A percentile compares a stretch with the other conserved stretches of the same genome.
These are phyloP conservation scores for Ips typographus DNA, from an alignment of 1,140 invertebrate genomes.

Conservation along the genomic window DNA sequence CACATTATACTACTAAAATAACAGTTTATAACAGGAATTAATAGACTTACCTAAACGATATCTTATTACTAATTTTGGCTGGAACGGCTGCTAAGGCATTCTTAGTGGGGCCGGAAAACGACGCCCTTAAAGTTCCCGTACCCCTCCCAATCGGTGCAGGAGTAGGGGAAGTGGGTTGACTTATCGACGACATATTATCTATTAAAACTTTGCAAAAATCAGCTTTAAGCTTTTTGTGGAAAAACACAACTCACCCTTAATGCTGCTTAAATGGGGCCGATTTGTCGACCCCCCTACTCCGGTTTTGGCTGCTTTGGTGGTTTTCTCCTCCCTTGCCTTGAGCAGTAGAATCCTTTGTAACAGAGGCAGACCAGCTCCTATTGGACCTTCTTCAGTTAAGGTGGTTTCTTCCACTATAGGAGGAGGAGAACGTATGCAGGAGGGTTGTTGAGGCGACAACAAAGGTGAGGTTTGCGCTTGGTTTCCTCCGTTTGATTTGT, in stretches of 20 bases:
- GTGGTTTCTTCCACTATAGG: constrained; percentile 55
- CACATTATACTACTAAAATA: not conserved
- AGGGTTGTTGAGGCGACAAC: constrained; percentile 53
- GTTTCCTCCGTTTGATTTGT: constrained; percentile 44
- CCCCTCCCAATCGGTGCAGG: constrained; percentile 11
- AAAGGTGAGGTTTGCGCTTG: constrained; percentile 53
- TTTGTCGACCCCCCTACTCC: constrained; percentile 19
- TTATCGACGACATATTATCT: constrained; percentile 33
- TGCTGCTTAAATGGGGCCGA: constrained; percentile 33
- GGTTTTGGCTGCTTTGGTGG: constrained; percentile 48
- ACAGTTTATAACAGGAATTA: not conserved
- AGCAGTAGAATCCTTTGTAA: constrained; percentile 76
- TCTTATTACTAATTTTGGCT: constrained; percentile 39
- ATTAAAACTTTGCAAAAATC: constrained; percentile 4
- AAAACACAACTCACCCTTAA: constrained; percentile 22
- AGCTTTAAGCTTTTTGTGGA: not conserved
- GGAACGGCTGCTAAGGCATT: constrained; percentile 35
- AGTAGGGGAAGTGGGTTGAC: constrained; percentile 41
- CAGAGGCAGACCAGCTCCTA: constrained; percentile 73
- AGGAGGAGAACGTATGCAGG: constrained; percentile 44
- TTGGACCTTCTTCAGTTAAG: constrained; percentile 55
- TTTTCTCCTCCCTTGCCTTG: constrained; percentile 76
- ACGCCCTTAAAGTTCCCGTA: constrained; percentile 28
- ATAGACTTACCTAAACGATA: constrained; percentile 38
- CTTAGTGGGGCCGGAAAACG: constrained; percentile 39